Base-by-base conservation (phyloP, 1,140 invertebrate genomes). In the Schlechtendalia chinensis region DNA sequence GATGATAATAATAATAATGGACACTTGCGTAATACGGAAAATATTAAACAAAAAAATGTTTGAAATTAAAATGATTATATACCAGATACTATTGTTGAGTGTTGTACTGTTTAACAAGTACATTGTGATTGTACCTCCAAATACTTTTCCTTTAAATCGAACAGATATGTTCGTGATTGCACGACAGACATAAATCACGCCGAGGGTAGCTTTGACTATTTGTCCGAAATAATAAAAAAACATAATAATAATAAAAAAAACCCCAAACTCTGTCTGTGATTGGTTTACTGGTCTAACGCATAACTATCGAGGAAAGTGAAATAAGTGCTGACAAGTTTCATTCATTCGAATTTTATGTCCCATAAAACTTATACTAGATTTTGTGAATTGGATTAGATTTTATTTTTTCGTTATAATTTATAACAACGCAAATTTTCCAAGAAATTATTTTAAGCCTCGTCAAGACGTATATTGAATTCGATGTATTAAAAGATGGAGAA, bases 221-320 rank as follows among this genome's bases (percentile, higher is more conserved):
- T 59, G 74, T 32, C 74, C 56, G 56, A 77, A 59, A 77, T 77
- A 61, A 77, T 77, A 77, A 77, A 59, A 75, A 58, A 32, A 39
- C n/a, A 58, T 32, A 75, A 71, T 27, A 71, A 50, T 50, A 53
- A 69, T 69, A 69, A 67, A 67, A 67, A 69, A 67, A 67, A 67
- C 65, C 3, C 65, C 65, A 67, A 67, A 45, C 65, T 45, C 65
- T 45, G 39, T 5, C 12, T 16, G 39, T 16, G 32, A 32, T 67
- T 29, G 32, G 65, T 67, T 29, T 67, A 39, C 19, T n/a, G n/a
- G 63, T 47, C 11, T 47, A 67, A 67, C 39, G 32, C n/a, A 39
- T 65, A 45, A 67, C 65, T 67, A 67, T 67, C 65, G 29, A 45
- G 14, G 24, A 71, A 53, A 24, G 47, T 17, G 67, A 71, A 67